Conservation (phyloP, 2,888 invertebrate genomes). For the Marronus borbonicus region DNA sequence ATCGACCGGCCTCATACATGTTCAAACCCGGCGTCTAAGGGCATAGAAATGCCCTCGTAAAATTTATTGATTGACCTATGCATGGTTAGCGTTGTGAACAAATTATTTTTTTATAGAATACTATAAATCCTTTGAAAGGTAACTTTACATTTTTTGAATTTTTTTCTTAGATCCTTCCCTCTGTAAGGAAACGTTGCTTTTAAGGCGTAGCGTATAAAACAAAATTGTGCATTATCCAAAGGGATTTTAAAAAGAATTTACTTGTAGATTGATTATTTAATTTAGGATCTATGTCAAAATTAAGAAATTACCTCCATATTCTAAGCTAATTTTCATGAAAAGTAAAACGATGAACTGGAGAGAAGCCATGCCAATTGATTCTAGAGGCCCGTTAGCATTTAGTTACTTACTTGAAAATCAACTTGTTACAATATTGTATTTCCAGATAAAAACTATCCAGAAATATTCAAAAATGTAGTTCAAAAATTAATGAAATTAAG, state of each 20-base stretch:
- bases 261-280: too few species aligned
- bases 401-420: too few species aligned
- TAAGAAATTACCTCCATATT: too few species aligned
- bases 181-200: not conserved
- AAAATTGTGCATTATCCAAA: constrained; percentile 1
- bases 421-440: too few species aligned
- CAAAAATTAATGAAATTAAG: too few species aligned
- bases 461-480: too few species aligned
- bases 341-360: too few species aligned
- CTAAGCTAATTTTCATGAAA: too few species aligned
- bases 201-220: not conserved
- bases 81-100: constrained; percentile 62
- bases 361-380: too few species aligned
- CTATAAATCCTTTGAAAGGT: constrained; percentile 43
- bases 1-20: constrained; percentile 66
- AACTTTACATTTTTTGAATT: constrained; percentile 35
- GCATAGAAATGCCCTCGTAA: constrained; percentile 66
- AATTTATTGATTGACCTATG: constrained; percentile 67
- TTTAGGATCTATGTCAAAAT: too few species aligned
- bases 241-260: not conserved
- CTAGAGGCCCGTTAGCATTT: too few species aligned
- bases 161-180: not conserved
- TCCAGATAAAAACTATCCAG: too few species aligned
- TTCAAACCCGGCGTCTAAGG: constrained; percentile 62
- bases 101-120: constrained; percentile 58